Percentiles rank a stretch among this genome's conserved stretches.
phyloP scores from a whole-genome alignment of 2,797 vertebrate species.

The Kryptolebias ocellatus region DNA sequence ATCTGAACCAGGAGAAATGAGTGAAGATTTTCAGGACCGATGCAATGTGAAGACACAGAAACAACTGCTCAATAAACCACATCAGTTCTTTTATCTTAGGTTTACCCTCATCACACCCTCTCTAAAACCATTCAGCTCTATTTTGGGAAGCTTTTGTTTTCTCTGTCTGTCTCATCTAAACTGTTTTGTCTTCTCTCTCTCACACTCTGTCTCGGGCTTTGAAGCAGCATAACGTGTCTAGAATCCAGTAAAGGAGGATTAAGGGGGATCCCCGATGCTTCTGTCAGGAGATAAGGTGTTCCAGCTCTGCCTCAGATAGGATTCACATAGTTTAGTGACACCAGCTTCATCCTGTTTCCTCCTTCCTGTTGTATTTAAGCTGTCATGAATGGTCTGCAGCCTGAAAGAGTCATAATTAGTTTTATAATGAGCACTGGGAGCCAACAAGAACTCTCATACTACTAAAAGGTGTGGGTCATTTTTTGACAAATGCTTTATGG shows the following conservation, averaged over 20 bases:
- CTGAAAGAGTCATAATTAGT: neutral
- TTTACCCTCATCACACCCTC: slow-evolving; percentile 5
- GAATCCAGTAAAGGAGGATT: slow-evolving; percentile 34
- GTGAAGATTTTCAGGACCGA: slow-evolving; percentile 27
- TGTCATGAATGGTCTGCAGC: neutral
- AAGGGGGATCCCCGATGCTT: slow-evolving; percentile 39
- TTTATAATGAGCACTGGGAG: neutral
- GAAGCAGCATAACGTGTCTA: slow-evolving; percentile 16
- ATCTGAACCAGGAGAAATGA: slow-evolving; percentile 49
- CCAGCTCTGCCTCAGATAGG: slow-evolving; percentile 42
- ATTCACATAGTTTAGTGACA: slow-evolving; percentile 21
- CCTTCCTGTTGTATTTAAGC: slow-evolving; percentile 24
- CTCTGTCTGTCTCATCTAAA: slow-evolving; percentile 7
- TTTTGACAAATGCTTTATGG: neutral
- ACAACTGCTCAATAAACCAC: slow-evolving; percentile 26
- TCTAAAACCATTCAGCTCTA: slow-evolving; percentile 22
- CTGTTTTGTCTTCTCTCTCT: slow-evolving; percentile 13
- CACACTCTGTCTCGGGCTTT: slow-evolving; percentile 4
- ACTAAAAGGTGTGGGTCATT: neutral
- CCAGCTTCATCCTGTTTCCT: slow-evolving; percentile 10
- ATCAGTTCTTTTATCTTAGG: slow-evolving; percentile 7
- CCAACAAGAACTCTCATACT: neutral
- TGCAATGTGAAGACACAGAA: slow-evolving; percentile 23
- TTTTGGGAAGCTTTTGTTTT: slow-evolving; percentile 12
- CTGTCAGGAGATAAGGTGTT: slow-evolving; percentile 51